phyloP scores from a whole-genome alignment of 2,888 invertebrate genomes.

The Drosophila heteroneura region DNA sequence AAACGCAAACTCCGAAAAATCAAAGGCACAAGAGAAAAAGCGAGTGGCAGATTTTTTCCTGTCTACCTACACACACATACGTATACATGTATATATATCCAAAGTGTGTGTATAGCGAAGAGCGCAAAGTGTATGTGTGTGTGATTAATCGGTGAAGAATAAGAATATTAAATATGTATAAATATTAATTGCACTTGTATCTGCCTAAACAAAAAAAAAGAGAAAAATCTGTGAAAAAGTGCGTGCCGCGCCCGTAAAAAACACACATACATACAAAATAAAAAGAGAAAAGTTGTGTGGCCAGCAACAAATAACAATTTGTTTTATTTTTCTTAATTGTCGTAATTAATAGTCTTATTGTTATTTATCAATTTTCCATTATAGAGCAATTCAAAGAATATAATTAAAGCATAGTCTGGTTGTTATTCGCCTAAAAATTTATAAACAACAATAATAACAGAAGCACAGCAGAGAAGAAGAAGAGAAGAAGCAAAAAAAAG shows the following conservation, averaged over 20 bases:
- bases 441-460: constrained; percentile 44
- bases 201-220: constrained; percentile 7
- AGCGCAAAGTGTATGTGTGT: constrained; percentile 38
- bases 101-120: constrained; percentile 45
- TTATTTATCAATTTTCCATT: constrained; percentile 41
- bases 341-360: constrained; percentile 25
- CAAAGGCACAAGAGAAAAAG: constrained; percentile 56
- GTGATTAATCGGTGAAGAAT: constrained; percentile 48
- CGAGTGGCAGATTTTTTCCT: constrained; percentile 79
- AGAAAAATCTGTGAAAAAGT: constrained; percentile 60
- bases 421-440: constrained; percentile 22
- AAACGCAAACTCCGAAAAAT: constrained; percentile 28
- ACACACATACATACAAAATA: constrained; percentile 40
- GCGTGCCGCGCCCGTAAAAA: constrained; percentile 75
- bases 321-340: constrained; percentile 58
- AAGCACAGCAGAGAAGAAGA: constrained; percentile 29
- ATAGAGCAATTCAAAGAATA: constrained; percentile 31
- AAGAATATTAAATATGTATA: constrained; percentile 47
- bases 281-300: constrained; percentile 77
- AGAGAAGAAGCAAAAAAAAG: constrained; percentile 7
- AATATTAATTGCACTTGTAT: constrained; percentile 34
- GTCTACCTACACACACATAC: constrained; percentile 75
- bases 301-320: constrained; percentile 70
- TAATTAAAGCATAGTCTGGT: constrained; percentile 33
- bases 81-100: constrained; percentile 45